phyloP scores from a whole-genome alignment of 2,113 vertebrate species.

The Hystrix brachyura region DNA sequence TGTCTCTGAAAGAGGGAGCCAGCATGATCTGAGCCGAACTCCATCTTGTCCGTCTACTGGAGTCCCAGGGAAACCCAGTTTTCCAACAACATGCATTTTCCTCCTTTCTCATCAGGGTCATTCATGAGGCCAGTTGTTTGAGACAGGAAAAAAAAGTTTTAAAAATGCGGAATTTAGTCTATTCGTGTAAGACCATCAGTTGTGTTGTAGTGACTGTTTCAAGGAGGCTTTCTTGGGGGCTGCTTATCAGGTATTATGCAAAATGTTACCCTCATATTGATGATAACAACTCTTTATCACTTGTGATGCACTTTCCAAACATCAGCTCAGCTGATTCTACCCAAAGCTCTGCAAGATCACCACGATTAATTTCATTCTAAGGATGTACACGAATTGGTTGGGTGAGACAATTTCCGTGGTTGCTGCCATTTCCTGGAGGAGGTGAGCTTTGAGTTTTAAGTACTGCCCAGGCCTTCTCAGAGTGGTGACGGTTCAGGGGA shows the following conservation, averaged over 20 bases:
- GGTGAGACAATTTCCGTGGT: neutral
- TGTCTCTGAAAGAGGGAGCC: neutral
- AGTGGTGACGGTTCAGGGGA: neutral
- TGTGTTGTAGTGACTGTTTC: neutral
- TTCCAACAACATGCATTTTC: neutral
- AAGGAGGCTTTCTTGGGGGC: neutral
- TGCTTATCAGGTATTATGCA: neutral
- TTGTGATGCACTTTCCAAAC: neutral
- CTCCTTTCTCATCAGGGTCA: neutral
- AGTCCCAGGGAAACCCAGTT: neutral
- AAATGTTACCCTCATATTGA: neutral
- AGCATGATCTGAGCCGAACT: neutral
- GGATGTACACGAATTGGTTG: neutral
- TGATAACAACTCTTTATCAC: neutral
- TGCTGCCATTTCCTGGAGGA: neutral
- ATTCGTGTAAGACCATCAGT: neutral
- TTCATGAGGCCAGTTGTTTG: neutral
- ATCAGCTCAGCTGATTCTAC: neutral
- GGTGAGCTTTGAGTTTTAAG: neutral
- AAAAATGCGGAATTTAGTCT: neutral
- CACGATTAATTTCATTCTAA: neutral
- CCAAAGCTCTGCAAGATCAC: neutral
- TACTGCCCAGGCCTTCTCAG: neutral
- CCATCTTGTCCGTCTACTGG: neutral
- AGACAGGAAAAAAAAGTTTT: neutral